Evolutionary conservation across 1,140 invertebrate species (phyloP), one percentile per base, ranked within the genome.

Genomic region (Semibalanus balanoides): DNA sequence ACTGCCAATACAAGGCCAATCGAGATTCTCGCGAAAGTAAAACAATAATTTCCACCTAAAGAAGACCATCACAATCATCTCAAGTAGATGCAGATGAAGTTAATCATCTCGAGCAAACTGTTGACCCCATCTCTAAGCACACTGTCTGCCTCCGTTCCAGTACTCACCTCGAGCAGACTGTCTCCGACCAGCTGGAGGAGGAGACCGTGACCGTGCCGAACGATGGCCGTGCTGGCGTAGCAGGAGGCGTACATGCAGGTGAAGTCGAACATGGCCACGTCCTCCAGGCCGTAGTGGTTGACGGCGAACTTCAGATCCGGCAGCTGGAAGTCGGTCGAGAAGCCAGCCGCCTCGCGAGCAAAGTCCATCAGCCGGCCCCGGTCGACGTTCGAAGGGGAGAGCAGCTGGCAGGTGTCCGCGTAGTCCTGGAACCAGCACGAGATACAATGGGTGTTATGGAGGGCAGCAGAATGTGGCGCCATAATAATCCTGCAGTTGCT

Each of bases 221-320:
- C 90, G 0, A 94, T 81, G 25, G 95, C 88, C 76, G 92, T 86
- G 79, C 90, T 93, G 30, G 95, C 93, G 86, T 98, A 97, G 84
- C 98, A 94, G 0, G 97, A 95, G 9, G 94, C 93, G 85, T 96
- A 99, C 93, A 99, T 96, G 0, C 95, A 97, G 0, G 97, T 99
- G 83, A 99, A 99, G 84, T 99, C 97, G 85, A 99, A 99, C 89
- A 99, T 96, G n/a, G 96, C 95, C 0, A 99, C 94, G 85, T 99
- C 97, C 1, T 96, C 92, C 83, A 97, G 93, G 0, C 96, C 95
- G 83, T 97, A 97, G 85, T 98, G 96, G 86, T 99, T 99, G 0
- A 97, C 92, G 0, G 97, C 96, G 85, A 98, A 99, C 83, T 98
- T 94, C 76, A 95, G 86, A 1, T 30, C 25, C 40, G 93, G 91